Conservation (phyloP, 2,888 invertebrate species). For the Hyalella azteca region DNA sequence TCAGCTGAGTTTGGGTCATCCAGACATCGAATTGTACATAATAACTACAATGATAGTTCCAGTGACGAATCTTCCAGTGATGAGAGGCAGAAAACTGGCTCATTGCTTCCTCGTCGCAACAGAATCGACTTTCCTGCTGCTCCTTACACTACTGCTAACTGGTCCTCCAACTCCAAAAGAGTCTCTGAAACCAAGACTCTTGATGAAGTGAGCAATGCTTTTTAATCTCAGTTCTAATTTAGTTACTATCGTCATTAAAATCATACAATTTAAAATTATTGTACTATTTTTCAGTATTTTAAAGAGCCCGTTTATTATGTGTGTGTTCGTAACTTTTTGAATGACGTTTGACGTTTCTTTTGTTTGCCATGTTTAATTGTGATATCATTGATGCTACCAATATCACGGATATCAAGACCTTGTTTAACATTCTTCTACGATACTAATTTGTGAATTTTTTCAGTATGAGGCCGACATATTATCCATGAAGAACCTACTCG, state of each 20-base stretch:
- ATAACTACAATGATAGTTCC: conserved; percentile 48
- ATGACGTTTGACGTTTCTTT: no score
- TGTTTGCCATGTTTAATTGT: no score
- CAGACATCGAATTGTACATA: conserved; percentile 5
- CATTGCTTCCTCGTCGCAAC: conserved; percentile 40
- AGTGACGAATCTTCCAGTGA: conserved; percentile 54
- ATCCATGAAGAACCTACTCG: conserved; percentile 49
- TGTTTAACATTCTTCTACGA: no score
- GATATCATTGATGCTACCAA: no score
- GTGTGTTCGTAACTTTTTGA: no score
- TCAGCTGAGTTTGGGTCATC: conserved; percentile 46
- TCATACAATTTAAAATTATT: no score
- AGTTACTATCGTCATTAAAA: no score
- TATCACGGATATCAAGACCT: no score
- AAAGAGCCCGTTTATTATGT: no score
- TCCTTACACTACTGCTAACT: not conserved
- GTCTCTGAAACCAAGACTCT: conserved; percentile 53
- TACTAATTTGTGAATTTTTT: no score
- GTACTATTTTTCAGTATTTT: no score
- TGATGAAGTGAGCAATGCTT: conserved; percentile 45
- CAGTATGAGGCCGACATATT: conserved; percentile 57
- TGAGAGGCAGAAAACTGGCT: conserved; percentile 46
- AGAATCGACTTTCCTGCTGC: conserved; percentile 27
- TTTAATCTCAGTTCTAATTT: no score
- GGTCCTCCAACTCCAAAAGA: conserved; percentile 33